Evolutionary conservation across 2,113 vertebrate genomes (phyloP), one percentile per base, ranked within the genome.

Genomic region (Antennarius striatus): DNA sequence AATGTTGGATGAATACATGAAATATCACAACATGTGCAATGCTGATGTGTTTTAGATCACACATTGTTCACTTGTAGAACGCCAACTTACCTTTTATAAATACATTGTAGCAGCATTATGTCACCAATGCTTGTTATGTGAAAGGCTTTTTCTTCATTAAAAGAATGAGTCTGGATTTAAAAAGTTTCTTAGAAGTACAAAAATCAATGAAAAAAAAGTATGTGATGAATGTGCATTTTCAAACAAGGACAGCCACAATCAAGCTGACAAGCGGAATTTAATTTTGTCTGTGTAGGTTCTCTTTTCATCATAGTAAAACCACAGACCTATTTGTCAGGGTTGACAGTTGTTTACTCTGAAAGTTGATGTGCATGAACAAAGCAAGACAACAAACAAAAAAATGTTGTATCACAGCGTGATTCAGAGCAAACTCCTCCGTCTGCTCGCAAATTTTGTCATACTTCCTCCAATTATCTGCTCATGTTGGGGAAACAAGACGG

Each of bases 301-400:
- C 42, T 58, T 68, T 66, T 72, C 67, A 80, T 81, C 72, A 58
- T 0, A 1, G 29, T 59, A 63, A 81, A 76, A 71, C 29, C 62
- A 64, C 56, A 60, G 17, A 63, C 10, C 60, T 57, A 70, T 79
- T 75, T 68, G 64, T 85, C 63, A 66, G n/a, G 51, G 61, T 17
- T 79, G 73, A 79, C 77, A 81, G 68, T 53, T 77, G 72, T n/a
- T 83, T 73, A 74, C 32, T 46, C 15, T 48, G 15, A 71, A 62
- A 39, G 52, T 51, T 58, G 36, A 28, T 14, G 14, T 42, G 14
- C 3, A 0, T 22, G 9, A 40, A 6, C 36, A 57, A 45, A 45
- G 9, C 14, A 47, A 36, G 3, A 7, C 5, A 36, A 36, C 7
- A 36, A 36, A 36, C 22, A 22, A 12, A 46, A 42, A 57, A 28